phyloP scores from a whole-genome alignment of 2,113 vertebrate species.

The Campylomormyrus tamandua region DNA sequence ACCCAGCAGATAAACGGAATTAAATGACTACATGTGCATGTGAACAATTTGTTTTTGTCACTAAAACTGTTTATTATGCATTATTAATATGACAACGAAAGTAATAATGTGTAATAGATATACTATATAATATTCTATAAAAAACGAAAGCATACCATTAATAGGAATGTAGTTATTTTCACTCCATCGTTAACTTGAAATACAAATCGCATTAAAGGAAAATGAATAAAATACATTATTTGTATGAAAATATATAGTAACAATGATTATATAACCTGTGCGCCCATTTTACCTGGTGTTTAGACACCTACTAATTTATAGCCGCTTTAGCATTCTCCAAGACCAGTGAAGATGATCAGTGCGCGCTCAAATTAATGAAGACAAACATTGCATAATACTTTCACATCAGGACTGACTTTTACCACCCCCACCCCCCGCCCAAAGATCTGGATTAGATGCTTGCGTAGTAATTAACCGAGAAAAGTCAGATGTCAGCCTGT shows the following conservation, averaged over 20 bases:
- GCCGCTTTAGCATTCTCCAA: not conserved
- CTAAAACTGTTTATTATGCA: not conserved
- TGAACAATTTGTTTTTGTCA: not conserved
- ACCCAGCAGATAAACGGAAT: not conserved
- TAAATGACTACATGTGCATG: not conserved
- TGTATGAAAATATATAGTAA: not conserved
- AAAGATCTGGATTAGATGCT: not conserved
- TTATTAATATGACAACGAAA: not conserved
- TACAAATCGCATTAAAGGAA: not conserved
- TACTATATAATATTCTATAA: not conserved
- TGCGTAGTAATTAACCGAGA: not conserved
- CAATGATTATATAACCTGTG: not conserved
- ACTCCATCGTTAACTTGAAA: not conserved
- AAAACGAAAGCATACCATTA: not conserved
- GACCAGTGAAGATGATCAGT: not conserved
- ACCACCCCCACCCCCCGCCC: not conserved
- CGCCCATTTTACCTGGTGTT: not conserved
- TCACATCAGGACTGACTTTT: not conserved
- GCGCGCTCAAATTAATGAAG: not conserved
- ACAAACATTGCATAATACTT: not conserved
- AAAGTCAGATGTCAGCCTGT: conserved; percentile 19
- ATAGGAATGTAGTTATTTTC: not conserved
- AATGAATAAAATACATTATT: not conserved
- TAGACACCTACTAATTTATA: not conserved
- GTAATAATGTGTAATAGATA: not conserved